Base-by-base conservation (phyloP, 2,797 vertebrate genomes). In the Sebastes taczanowskii region DNA sequence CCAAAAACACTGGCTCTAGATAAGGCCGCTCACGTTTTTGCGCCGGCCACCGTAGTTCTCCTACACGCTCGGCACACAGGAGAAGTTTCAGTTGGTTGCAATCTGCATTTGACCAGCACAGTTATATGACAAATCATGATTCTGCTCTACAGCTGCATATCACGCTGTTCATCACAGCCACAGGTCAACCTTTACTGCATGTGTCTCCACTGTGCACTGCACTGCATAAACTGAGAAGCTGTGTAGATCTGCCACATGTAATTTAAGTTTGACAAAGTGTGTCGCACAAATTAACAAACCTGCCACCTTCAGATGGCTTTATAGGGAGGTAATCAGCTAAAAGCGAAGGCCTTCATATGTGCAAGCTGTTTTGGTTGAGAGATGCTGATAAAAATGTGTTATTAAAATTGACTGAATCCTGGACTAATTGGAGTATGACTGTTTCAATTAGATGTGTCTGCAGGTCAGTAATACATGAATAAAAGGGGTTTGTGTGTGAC, bases 261-360 rank as follows among this genome's bases (percentile, higher is more conserved):
- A 65, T 34, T 64, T 34, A 78, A 46, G 34, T 81, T 46, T 30
- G 32, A 55, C 38, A 65, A 53, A 27, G 11, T 63, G 34, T 56
- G 46, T 73, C 78, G 18, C 29, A 22, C 11, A 52, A 35, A 76
- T 58, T 22, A 30, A 30, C 56, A 78, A 74, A 71, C 46, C 61
- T 62, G 35, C 52, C 68, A 61, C 23, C 11, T 66, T 74, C 6
- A 60, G 6, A 23, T 42, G 23, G 34, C 55, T 69, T 55, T 79
- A 49, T 9, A 63, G 20, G 8, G 32, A 65, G 38, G 32, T 78
- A 56, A 61, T 38, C 18, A 70, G 34, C 63, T 30, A 5, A 58
- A 61, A 65, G 25, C 1, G 1, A 61, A 56, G 20, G n/a, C 7
- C 18, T 34, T 35, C 7, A 30, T 16, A 23, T 10, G 27, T 42